Evolutionary conservation across 2,797 vertebrate genomes (phyloP).

Genomic region (Rhabdomys pumilio): DNA sequence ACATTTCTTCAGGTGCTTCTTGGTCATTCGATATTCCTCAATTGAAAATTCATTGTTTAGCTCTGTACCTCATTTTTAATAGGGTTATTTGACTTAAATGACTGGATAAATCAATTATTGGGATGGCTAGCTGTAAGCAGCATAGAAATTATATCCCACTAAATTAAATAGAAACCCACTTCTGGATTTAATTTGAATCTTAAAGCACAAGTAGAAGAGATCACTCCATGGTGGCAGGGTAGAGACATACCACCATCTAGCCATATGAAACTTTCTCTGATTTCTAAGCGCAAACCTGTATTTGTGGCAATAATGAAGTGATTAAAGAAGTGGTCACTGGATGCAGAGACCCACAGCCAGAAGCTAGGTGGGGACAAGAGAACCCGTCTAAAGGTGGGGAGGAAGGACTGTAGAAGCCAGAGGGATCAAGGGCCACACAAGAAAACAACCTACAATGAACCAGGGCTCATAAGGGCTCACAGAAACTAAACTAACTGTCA

Average conservation of each 20-base stretch:
- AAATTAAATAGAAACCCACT: constrained; percentile 24
- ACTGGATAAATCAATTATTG: neutral
- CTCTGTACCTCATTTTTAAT: too few relatives aligned
- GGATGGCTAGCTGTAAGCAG: neutral
- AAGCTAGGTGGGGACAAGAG: neutral
- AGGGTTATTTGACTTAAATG: neutral
- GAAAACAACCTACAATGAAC: neutral
- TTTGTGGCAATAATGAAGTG: neutral
- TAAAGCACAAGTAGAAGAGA: neutral
- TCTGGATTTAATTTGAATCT: constrained; percentile 39
- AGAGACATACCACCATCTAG: constrained; percentile 1
- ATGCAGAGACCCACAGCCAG: neutral
- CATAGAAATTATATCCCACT: neutral
- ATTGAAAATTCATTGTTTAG: too few relatives aligned
- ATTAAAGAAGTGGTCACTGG: neutral
- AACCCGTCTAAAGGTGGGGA: neutral
- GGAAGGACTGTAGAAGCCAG: neutral
- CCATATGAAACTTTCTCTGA: neutral
- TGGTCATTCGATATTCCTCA: too few relatives aligned
- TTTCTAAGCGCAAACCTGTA: neutral
- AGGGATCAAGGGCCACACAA: neutral
- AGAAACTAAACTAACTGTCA: neutral
- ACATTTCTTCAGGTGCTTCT: too few relatives aligned
- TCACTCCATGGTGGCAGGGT: constrained; percentile 46
- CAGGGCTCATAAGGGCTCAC: neutral